phyloP scores from a whole-genome alignment of 2,113 vertebrate genomes.

The Tragelaphus buxtoni region DNA sequence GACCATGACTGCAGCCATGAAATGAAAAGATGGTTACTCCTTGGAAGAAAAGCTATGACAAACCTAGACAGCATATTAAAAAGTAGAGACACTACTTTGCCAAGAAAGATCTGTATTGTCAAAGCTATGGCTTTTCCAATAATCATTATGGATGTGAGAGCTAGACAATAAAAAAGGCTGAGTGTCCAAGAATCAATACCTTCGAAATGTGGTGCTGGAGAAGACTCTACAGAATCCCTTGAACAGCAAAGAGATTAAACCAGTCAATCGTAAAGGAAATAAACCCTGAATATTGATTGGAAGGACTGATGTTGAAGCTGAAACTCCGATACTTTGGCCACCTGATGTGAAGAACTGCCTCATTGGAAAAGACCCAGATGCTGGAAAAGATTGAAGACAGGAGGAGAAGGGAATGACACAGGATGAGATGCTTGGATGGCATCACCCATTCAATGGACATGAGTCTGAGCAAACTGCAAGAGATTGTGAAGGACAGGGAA shows the following conservation, averaged over 20 bases:
- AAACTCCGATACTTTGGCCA: not conserved
- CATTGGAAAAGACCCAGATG: not conserved
- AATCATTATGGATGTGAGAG: not conserved
- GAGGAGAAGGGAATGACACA: not conserved
- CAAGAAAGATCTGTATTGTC: not conserved
- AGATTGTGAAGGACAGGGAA: not conserved
- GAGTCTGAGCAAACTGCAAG: not conserved
- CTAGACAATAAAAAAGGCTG: not conserved
- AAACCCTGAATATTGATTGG: not conserved
- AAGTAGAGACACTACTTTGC: not conserved
- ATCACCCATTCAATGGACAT: not conserved
- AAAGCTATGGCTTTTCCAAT: not conserved
- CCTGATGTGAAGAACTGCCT: not conserved
- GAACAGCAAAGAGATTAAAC: not conserved
- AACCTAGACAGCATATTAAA: not conserved
- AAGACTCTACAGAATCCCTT: not conserved
- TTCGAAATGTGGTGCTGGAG: not conserved
- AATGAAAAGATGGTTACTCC: not conserved
- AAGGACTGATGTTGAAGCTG: not conserved
- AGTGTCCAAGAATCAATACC: not conserved
- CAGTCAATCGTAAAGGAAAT: not conserved
- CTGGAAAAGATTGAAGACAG: not conserved
- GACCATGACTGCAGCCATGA: not conserved
- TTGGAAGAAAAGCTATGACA: not conserved
- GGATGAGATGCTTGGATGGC: not conserved